Base-by-base conservation (phyloP, 2,113 vertebrate genomes). In the Castor canadensis region DNA sequence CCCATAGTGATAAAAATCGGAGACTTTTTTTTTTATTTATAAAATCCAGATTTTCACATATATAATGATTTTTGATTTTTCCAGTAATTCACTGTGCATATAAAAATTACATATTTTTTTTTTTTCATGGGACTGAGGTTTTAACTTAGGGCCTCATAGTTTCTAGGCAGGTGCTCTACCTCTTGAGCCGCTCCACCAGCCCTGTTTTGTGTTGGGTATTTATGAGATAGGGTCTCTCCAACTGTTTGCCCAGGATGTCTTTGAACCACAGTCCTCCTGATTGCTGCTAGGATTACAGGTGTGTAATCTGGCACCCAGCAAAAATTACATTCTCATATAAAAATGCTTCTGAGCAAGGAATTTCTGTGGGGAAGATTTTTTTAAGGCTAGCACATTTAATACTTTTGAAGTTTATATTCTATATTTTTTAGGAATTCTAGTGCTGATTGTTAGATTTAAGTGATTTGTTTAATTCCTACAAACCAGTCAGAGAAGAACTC, bases 371-470 rank as follows among this genome's bases (percentile, higher is more conserved):
- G 69, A 73, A 35, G 45, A 60, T 60, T 75, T 66, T 67, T 52
- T 81, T 28, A 30, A 52, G 47, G 20, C 32, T 30, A 89, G 40
- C 40, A 28, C 82, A 87, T 87, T 89, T 73, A 77, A 91, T 83
- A 24, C 82, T 22, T 83, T 66, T 45, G 54, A 87, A 90, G 64
- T 76, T 62, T 66, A 90, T 24, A 72, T 80, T 73, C 10, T 87
- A 71, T 69, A 89, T 89, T 92, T 89, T 66, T 15, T 80, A 71
- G 32, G 20, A 52, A 71, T 89, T 92, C n/a, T 79, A n/a, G 40
- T n/a, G n/a, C n/a, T n/a, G 40, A 38, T 43, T 91, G 19, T 80
- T 84, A 69, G 79, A 64, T 73, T 87, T 40, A 94, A 87, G n/a
- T 35, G 85, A 49, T 11, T 91, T 91, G 64, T 5, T 82, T 64